Percentiles rank a stretch among this genome's conserved stretches.
Conservation (phyloP, 2,888 invertebrate species). For the Agriopis aurantiaria region DNA sequence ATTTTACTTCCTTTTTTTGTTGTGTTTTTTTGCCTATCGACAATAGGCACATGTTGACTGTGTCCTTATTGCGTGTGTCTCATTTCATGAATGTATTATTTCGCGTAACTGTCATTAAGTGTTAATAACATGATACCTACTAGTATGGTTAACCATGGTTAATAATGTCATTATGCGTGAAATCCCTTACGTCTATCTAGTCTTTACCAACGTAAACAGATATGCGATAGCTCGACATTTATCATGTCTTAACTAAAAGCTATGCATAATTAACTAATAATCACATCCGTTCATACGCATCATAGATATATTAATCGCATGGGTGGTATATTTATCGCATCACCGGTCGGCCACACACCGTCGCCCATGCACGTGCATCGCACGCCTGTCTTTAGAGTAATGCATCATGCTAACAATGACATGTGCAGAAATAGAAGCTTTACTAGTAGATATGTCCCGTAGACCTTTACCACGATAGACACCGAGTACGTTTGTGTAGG, state of each 20-base stretch:
- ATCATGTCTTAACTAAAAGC: neutral
- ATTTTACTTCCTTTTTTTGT: too few relatives aligned
- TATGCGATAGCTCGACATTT: too few relatives aligned
- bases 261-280: neutral
- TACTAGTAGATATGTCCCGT: constrained; percentile 16
- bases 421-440: constrained; percentile 62
- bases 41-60: too few relatives aligned
- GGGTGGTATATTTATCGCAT: constrained; percentile 13
- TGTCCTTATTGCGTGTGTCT: too few relatives aligned
- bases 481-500: too few relatives aligned
- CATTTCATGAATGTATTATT: too few relatives aligned
- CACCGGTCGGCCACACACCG: constrained; percentile 29
- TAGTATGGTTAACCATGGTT: too few relatives aligned
- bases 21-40: too few relatives aligned
- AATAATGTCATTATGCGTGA: too few relatives aligned
- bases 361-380: constrained; percentile 32
- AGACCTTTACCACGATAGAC: too few relatives aligned
- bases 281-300: constrained; percentile 2
- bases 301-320: constrained; percentile 11
- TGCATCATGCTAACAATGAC: constrained; percentile 69
- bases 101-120: too few relatives aligned
- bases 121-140: too few relatives aligned
- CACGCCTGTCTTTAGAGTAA: constrained; percentile 40
- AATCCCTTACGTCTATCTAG: neutral
- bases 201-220: neutral